These are phyloP conservation scores for Numida meleagris DNA, from an alignment of 2,113 vertebrate genomes.

Conservation along the genomic window DNA sequence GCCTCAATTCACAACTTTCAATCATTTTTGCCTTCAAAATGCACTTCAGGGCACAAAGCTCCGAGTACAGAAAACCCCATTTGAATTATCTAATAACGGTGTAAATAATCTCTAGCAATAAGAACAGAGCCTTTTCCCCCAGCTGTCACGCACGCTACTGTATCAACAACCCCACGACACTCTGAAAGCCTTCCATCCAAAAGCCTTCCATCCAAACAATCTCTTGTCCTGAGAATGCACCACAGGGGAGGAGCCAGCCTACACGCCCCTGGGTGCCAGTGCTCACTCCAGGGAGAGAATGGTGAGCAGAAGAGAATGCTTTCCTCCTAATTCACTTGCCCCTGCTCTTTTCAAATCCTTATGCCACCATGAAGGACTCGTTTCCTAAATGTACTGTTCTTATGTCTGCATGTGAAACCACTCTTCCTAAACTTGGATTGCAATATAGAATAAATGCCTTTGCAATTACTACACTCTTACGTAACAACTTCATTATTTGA, in stretches of 20 bases:
- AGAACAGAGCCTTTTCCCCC: slow-evolving; percentile 22
- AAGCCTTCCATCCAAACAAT: slow-evolving; percentile 34
- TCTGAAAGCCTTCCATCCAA: slow-evolving; percentile 40
- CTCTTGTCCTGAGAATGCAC: background rate
- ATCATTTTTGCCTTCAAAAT: slow-evolving; percentile 18
- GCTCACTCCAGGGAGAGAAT: fast-evolving
- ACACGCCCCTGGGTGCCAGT: fast-evolving
- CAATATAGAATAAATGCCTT: background rate
- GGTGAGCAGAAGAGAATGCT: fast-evolving
- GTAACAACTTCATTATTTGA: background rate
- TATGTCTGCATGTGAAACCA: background rate
- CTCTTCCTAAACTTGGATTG: background rate
- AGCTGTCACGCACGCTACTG: slow-evolving; percentile 46
- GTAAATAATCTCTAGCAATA: slow-evolving; percentile 60
- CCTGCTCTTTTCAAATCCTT: background rate
- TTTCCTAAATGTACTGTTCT: background rate
- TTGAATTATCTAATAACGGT: slow-evolving; percentile 65
- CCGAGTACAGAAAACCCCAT: slow-evolving; percentile 17
- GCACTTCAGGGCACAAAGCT: slow-evolving; percentile 23
- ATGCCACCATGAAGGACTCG: background rate
- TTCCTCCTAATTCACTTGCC: background rate
- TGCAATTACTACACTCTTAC: background rate
- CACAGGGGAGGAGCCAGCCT: background rate
- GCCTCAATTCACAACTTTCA: background rate
- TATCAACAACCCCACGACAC: slow-evolving; percentile 23